These are phyloP conservation scores for Dunckerocampus dactyliophorus DNA, from an alignment of 2,113 vertebrate species.

Conservation along the genomic window DNA sequence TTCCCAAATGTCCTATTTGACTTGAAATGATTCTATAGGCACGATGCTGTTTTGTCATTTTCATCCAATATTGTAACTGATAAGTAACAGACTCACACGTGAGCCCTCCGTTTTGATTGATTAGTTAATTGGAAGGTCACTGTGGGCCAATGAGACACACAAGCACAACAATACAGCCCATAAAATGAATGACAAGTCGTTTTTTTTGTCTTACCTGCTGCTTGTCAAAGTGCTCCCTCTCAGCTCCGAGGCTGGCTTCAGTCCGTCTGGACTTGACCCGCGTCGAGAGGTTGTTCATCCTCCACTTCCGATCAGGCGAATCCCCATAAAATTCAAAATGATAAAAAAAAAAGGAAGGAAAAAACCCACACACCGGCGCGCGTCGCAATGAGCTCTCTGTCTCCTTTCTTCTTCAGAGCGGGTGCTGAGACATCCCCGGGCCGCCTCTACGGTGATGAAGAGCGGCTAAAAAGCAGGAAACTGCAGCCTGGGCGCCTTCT, in stretches of 20 bases:
- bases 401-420: too few species aligned
- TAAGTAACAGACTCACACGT: not conserved
- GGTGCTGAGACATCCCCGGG: constrained; percentile 17
- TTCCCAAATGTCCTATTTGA: not conserved
- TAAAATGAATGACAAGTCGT: not conserved
- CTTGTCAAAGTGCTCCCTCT: constrained; percentile 90
- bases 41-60: too few species aligned
- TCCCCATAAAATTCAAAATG: not conserved
- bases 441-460: constrained; percentile 21
- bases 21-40: not conserved
- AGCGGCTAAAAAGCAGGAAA: constrained; percentile 31
- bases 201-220: constrained; percentile 78
- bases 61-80: too few species aligned
- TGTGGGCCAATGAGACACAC: not conserved
- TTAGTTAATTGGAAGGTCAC: not conserved
- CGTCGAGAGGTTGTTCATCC: constrained; percentile 87
- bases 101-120: not conserved
- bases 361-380: not conserved
- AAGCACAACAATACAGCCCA: not conserved
- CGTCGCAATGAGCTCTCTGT: not conserved
- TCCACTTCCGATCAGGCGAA: constrained; percentile 11
- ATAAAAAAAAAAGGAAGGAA: not conserved
- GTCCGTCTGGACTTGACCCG: constrained; percentile 80
- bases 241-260: constrained; percentile 83
- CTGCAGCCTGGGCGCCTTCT: constrained; percentile 3